phyloP scores from a whole-genome alignment of 53 echinoderm and acorn worm genomes.

The Glandiceps talaboti region DNA sequence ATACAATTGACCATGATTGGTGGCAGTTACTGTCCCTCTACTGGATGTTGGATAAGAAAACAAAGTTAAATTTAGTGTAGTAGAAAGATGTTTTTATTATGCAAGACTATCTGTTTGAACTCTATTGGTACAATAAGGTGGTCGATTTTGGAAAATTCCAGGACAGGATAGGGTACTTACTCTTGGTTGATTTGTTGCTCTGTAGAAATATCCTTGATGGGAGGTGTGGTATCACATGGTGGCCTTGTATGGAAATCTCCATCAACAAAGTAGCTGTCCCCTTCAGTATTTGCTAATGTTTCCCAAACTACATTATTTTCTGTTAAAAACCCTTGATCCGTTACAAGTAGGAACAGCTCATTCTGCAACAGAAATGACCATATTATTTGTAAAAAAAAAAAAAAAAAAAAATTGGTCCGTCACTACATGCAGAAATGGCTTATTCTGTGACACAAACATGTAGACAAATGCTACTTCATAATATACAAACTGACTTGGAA shows the following conservation, averaged over 20 bases:
- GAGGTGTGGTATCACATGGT: slow-evolving; percentile 23
- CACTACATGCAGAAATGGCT: too few species aligned
- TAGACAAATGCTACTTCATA: too few species aligned
- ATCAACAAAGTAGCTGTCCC: slow-evolving; percentile 85
- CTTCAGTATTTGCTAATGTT: slow-evolving; percentile 80
- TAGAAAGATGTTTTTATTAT: too few species aligned
- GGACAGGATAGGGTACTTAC: slow-evolving; percentile 30
- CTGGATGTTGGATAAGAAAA: background rate
- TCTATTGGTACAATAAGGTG: too few species aligned
- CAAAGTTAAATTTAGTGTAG: background rate
- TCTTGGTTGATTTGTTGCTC: slow-evolving; percentile 79
- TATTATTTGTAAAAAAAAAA: too few species aligned
- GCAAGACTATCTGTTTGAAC: too few species aligned
- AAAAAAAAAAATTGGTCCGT: too few species aligned
- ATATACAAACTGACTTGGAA: too few species aligned
- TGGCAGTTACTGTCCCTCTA: too few species aligned
- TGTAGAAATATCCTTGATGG: slow-evolving; percentile 50
- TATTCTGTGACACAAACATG: too few species aligned
- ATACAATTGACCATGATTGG: too few species aligned
- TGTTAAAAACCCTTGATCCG: slow-evolving; percentile 88
- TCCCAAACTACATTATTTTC: slow-evolving; percentile 92
- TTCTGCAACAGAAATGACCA: slow-evolving; percentile 36
- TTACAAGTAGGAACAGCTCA: slow-evolving; percentile 72
- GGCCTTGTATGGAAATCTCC: slow-evolving; percentile 61
- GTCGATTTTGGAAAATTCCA: background rate